phyloP scores from a whole-genome alignment of 2,888 invertebrate genomes.

The Limnephilus auricula region DNA sequence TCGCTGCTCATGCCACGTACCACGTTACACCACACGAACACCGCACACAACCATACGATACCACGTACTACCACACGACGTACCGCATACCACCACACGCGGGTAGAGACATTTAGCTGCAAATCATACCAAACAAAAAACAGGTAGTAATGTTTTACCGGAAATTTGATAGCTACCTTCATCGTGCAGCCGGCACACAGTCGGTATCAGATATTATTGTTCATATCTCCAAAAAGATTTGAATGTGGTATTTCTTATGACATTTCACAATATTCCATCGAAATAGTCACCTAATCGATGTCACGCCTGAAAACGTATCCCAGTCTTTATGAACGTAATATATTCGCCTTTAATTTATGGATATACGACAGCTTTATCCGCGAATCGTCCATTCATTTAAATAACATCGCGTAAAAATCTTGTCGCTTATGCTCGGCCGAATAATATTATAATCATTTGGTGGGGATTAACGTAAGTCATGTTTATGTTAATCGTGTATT shows the following conservation, averaged over 20 bases:
- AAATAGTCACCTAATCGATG: constrained; percentile 42
- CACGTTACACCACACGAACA: background rate
- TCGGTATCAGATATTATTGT: background rate
- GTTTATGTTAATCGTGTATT: constrained; percentile 50
- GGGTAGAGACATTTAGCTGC: constrained; percentile 53
- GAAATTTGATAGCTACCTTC: constrained; percentile 46
- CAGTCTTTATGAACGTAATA: constrained; percentile 21
- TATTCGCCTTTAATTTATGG: constrained; percentile 51
- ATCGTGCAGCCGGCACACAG: background rate
- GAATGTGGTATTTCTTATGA: background rate
- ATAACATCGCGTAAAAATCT: constrained; percentile 52
- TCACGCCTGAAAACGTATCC: constrained; percentile 27
- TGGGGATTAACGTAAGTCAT: constrained; percentile 46
- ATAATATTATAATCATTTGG: constrained; percentile 27
- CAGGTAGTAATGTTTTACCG: constrained; percentile 56
- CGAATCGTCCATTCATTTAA: constrained; percentile 43
- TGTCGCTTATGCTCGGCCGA: constrained; percentile 42
- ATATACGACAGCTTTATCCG: constrained; percentile 56
- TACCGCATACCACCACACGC: constrained; percentile 23
- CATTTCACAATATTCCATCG: constrained; percentile 23
- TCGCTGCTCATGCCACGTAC: constrained; percentile 18
- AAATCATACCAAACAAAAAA: constrained; percentile 51
- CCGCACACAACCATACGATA: constrained; percentile 28
- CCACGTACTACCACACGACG: background rate
- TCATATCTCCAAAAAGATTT: background rate